These are phyloP conservation scores for Eupithecia exiguata DNA, from an alignment of 2,888 invertebrate genomes.

Conservation along the genomic window DNA sequence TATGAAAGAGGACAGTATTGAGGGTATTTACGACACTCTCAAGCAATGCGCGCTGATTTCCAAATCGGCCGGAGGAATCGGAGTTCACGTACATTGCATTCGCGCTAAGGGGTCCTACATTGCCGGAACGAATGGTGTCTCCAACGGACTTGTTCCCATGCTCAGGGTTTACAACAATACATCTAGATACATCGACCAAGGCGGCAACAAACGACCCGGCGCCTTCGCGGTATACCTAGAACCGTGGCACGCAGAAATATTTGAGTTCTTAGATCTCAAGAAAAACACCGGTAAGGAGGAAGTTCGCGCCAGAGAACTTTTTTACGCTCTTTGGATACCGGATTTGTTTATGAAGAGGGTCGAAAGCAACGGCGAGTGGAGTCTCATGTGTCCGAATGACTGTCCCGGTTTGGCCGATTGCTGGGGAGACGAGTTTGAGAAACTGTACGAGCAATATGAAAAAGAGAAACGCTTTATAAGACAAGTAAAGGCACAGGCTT, in stretches of 20 bases:
- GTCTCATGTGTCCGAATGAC: constrained; percentile 98
- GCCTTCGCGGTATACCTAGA: constrained; percentile 99
- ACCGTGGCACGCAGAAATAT: constrained; percentile 99
- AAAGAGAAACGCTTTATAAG: constrained; percentile 87
- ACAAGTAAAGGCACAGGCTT: constrained; percentile 90
- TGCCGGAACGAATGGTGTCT: constrained; percentile 96
- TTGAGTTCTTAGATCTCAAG: constrained; percentile 96
- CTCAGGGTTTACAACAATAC: constrained; percentile 97
- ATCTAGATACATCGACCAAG: constrained; percentile 98
- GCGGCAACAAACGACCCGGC: constrained; percentile 98
- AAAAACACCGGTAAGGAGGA: constrained; percentile 99
- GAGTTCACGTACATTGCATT: constrained; percentile 97
- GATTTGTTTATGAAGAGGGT: constrained; percentile 99
- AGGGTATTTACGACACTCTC: constrained; percentile 96
- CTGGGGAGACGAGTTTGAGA: constrained; percentile 98
- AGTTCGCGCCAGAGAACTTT: constrained; percentile 95
- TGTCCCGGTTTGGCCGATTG: constrained; percentile 95
- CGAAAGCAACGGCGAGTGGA: constrained; percentile 93
- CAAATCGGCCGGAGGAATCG: constrained; percentile 98
- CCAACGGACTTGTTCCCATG: constrained; percentile 98
- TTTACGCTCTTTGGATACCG: constrained; percentile 98
- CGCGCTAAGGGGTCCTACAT: constrained; percentile 96
- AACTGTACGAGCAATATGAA: constrained; percentile 94
- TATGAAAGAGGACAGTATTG: constrained; percentile 97
- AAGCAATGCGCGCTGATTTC: constrained; percentile 97